Percentiles rank a stretch among this genome's conserved stretches.
Conservation (phyloP, 2,888 invertebrate species). For the Caenorhabditis sp. region DNA sequence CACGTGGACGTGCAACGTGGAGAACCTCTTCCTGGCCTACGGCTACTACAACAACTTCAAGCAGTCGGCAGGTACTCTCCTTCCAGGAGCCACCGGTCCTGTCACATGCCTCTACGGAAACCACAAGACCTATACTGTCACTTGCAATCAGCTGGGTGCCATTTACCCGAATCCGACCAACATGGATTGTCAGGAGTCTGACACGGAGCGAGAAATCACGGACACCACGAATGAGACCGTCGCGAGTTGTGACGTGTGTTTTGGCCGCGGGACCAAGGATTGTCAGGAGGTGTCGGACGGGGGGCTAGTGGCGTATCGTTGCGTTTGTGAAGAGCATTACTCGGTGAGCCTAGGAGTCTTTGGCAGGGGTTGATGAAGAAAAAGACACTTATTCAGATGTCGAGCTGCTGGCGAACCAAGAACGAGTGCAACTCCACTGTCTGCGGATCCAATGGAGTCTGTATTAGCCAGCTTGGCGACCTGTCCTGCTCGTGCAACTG, state of each 20-base stretch:
- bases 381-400: slow-evolving; percentile 15
- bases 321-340: neutral
- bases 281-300: neutral
- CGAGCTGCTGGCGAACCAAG: neutral
- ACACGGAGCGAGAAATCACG: neutral
- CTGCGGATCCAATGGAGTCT: slow-evolving; percentile 30
- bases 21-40: slow-evolving; percentile 17
- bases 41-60: slow-evolving; percentile 21
- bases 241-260: neutral
- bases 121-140: neutral
- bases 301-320: neutral
- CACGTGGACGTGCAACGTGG: slow-evolving; percentile 13
- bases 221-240: slow-evolving; percentile 36
- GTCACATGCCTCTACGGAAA: slow-evolving; percentile 42
- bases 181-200: slow-evolving; percentile 19
- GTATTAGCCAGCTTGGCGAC: neutral
- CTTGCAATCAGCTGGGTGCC: slow-evolving; percentile 25
- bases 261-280: slow-evolving; percentile 1
- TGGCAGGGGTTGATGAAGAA: too few relatives aligned
- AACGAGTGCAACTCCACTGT: neutral
- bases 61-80: neutral
- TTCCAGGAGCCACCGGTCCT: neutral
- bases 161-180: slow-evolving; percentile 34
- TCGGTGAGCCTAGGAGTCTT: neutral
- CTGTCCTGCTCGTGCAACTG: slow-evolving; percentile 7